Evolutionary conservation across 2,113 vertebrate species (phyloP).

Genomic region (Carlito syrichta): DNA sequence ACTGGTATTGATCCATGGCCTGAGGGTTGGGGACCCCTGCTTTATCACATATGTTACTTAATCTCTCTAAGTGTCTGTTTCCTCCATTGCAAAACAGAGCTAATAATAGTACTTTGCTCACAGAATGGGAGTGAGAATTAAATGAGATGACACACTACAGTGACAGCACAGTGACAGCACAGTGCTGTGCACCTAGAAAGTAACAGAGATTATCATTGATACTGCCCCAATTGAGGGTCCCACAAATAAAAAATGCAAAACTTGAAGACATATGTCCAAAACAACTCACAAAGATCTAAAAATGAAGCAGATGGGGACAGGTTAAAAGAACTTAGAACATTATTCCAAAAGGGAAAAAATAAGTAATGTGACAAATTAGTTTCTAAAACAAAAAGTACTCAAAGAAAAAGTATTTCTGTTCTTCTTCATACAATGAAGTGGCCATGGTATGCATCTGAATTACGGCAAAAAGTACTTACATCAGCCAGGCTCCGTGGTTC

Average conservation of each 20-base stretch:
- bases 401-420: slow-evolving; percentile 16
- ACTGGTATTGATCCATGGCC: too few relatives aligned
- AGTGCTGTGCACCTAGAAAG: background rate
- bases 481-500: too few relatives aligned
- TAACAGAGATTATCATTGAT: background rate
- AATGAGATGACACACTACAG: background rate
- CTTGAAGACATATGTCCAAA: background rate
- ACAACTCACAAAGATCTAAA: background rate
- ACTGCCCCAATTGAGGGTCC: too few relatives aligned
- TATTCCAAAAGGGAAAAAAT: background rate
- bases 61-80: background rate
- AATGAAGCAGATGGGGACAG: background rate
- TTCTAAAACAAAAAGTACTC: background rate
- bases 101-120: background rate
- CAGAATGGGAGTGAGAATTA: background rate
- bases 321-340: background rate
- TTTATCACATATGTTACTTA: background rate
- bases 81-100: background rate
- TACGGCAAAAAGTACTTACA: background rate
- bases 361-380: background rate
- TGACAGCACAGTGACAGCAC: background rate
- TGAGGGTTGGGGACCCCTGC: too few relatives aligned
- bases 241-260: background rate
- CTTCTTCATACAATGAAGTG: background rate
- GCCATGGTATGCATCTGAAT: background rate